Evolutionary conservation across 2,888 invertebrate genomes (phyloP), one percentile per base, ranked within the genome.

Genomic region (Nephrotoma appendiculata): DNA sequence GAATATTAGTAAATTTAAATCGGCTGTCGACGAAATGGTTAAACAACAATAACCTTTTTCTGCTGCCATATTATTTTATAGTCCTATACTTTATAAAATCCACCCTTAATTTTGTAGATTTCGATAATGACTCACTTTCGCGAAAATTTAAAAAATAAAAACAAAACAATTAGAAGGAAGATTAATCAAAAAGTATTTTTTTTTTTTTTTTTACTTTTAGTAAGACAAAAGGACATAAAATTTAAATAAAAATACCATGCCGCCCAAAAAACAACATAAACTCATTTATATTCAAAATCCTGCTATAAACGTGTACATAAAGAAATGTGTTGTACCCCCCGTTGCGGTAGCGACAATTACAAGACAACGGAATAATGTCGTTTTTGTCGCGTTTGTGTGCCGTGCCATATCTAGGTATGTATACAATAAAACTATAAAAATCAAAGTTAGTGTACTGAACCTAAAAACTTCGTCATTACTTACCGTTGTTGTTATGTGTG

Each of bases 291-390:
- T 84, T 84, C 15, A 84, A 84, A 84, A 71, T 71, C 52, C 52
- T 52, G 15, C 31, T 31, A 31, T 15, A 52, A 19, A 52, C 15
- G 15, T 3, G 48, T 48, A 52, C 9, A 71, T 71, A 71, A 71
- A 71, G 71, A 71, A 71, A 71, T 71, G 7, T 71, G 71, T 71
- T 71, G 31, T 84, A 84, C 84, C 84, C 84, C 84, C 84, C 84
- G 84, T 84, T 84, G 84, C 84, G 84, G 84, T 84, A 84, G 84
- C 84, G 42, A 43, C 43, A 84, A 84, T 84, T 84, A 42, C 11
- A 43, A 84, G 71, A 71, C 71, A 71, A 71, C 71, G 31, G 71
- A 71, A 71, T 71, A 71, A 31, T 71, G 31, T 31, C 31, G 31
- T 31, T 31, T 31, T 31, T 31, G 2, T 31, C 31, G 31, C 31